Conservation (phyloP, 1,140 invertebrate species). For the Drosophila fuyamai region DNA sequence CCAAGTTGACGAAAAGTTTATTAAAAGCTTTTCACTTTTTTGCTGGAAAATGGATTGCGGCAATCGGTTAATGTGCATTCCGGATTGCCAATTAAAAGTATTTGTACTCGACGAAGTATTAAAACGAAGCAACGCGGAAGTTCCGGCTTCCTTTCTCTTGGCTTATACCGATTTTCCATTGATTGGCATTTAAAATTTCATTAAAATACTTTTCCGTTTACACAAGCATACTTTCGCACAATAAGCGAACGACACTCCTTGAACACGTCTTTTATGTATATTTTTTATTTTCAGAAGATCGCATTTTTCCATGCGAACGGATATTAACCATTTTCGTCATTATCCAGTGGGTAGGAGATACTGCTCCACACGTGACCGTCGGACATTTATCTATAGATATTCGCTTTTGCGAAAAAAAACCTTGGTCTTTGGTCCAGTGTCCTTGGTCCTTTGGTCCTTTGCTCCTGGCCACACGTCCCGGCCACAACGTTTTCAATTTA, state of each 20-base stretch:
- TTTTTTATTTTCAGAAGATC: conserved; percentile 15
- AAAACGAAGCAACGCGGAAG: not conserved
- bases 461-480: conserved; percentile 30
- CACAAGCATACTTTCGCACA: conserved; percentile 4
- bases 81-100: conserved; percentile 51
- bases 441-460: conserved; percentile 3
- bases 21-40: conserved; percentile 32
- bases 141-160: conserved; percentile 6
- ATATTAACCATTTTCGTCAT: conserved; percentile 65
- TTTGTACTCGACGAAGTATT: conserved; percentile 10
- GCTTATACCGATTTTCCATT: conserved; percentile 26
- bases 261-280: conserved; percentile 6
- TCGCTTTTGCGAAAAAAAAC: conserved; percentile 43
- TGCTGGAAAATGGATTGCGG: conserved; percentile 39
- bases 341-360: conserved; percentile 37
- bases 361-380: conserved; percentile 34
- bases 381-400: conserved; percentile 36
- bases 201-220: conserved; percentile 48
- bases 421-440: conserved; percentile 7
- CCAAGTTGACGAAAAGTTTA: conserved; percentile 39
- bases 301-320: conserved; percentile 5
- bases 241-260: conserved; percentile 17
- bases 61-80: conserved; percentile 37
- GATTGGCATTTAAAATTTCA: conserved; percentile 55
- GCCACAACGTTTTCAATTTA: conserved; percentile 45